These are phyloP conservation scores for Heliconius aoede DNA, from an alignment of 2,888 invertebrate genomes.

Conservation along the genomic window DNA sequence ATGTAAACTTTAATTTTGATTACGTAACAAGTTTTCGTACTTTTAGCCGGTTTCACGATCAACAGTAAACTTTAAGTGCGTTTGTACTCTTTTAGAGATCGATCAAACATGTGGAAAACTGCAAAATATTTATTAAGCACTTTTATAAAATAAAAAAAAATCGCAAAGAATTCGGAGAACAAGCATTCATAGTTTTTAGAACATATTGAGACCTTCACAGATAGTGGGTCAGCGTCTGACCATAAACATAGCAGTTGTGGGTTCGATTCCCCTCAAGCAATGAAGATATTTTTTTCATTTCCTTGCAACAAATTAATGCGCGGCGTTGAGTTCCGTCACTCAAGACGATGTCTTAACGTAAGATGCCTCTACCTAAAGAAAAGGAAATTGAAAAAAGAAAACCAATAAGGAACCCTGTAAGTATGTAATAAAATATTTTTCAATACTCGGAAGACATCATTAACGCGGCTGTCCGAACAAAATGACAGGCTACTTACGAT, in stretches of 20 bases:
- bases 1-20: slow-evolving; percentile 22
- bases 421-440: neutral
- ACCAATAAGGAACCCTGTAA: neutral
- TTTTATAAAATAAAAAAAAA: neutral
- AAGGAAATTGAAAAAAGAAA: neutral
- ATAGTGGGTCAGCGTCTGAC: no score
- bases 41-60: slow-evolving; percentile 21
- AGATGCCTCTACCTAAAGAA: neutral
- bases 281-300: neutral
- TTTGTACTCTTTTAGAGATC: slow-evolving; percentile 28
- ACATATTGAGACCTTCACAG: no score
- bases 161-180: no score
- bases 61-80: slow-evolving; percentile 6
- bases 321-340: neutral
- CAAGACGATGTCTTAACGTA: neutral
- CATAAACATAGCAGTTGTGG: neutral
- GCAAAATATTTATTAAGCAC: neutral
- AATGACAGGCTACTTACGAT: slow-evolving; percentile 33
- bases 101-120: neutral
- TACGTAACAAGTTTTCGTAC: slow-evolving; percentile 28
- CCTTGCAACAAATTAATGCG: neutral
- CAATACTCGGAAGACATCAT: slow-evolving; percentile 37
- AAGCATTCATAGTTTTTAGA: no score
- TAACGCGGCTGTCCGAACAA: slow-evolving; percentile 30
- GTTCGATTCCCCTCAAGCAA: neutral